Conservation (phyloP, 2,113 vertebrate genomes). For the Myodes glareolus region DNA sequence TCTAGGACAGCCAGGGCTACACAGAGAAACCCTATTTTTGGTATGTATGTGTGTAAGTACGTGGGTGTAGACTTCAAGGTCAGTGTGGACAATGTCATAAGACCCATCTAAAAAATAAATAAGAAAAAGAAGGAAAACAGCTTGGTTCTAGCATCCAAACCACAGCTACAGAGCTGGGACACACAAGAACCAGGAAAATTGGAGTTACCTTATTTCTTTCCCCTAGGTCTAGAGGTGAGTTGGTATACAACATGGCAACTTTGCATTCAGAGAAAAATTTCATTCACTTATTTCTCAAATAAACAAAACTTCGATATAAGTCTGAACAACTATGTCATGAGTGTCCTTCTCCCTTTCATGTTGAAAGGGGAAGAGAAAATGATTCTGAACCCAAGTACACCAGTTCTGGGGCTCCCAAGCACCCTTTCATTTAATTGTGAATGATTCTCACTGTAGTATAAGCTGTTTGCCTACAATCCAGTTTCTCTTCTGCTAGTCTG, state of each 20-base stretch:
- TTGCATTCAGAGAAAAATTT: background rate
- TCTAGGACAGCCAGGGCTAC: background rate
- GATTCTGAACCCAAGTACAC: background rate
- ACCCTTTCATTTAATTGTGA: background rate
- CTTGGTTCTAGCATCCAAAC: background rate
- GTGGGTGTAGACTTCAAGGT: background rate
- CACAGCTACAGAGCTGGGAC: background rate
- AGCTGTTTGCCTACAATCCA: background rate
- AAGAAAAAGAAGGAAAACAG: background rate
- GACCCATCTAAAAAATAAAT: background rate
- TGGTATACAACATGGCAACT: background rate
- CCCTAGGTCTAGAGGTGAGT: background rate
- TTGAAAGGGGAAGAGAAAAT: background rate
- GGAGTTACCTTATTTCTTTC: background rate
- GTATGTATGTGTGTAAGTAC: too few relatives aligned
- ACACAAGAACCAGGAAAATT: background rate
- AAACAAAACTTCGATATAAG: background rate
- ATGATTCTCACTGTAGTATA: background rate
- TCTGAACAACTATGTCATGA: background rate
- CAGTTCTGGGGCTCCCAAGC: background rate
- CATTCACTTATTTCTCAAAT: conserved; percentile 48
- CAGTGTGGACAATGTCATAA: background rate
- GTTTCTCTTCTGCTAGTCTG: background rate
- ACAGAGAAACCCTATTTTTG: background rate
- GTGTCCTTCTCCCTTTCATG: background rate